These are phyloP conservation scores for Agelas oroides DNA, from an alignment of 37 sponge, comb jelly and placozoan species.

Conservation along the genomic window DNA sequence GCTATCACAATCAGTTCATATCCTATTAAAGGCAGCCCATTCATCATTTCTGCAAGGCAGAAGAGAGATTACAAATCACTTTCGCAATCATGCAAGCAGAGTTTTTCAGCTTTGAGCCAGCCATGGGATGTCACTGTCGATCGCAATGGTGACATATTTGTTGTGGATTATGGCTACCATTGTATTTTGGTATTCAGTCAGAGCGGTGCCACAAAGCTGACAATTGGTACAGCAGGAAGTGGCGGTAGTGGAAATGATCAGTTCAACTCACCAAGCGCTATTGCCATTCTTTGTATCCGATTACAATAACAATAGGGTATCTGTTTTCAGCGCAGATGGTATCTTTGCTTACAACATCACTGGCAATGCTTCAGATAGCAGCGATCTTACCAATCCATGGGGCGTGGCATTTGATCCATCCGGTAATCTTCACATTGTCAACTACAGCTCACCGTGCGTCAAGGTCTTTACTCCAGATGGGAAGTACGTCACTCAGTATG, in stretches of 20 bases:
- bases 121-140: conserved; percentile 30
- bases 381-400: conserved; percentile 35
- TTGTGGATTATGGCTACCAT: conserved; percentile 25
- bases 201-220: not conserved
- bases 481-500: conserved; percentile 1
- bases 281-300: conserved; percentile 48
- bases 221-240: conserved; percentile 2
- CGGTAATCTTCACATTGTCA: conserved; percentile 50
- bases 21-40: conserved; percentile 26
- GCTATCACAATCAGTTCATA: not conserved
- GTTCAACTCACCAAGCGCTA: conserved; percentile 18
- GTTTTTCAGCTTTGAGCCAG: not conserved
- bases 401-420: conserved; percentile 44
- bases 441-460: conserved; percentile 1
- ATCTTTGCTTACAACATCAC: conserved; percentile 11
- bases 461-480: conserved; percentile 41
- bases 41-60: not conserved
- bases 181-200: conserved; percentile 2
- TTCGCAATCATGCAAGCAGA: not conserved
- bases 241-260: conserved; percentile 44
- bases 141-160: conserved; percentile 18
- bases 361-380: not conserved
- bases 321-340: conserved; percentile 39
- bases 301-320: conserved; percentile 18
- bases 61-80: conserved; percentile 17